Conservation (phyloP, 1,140 invertebrate genomes). For the Ceratitis capitata region DNA sequence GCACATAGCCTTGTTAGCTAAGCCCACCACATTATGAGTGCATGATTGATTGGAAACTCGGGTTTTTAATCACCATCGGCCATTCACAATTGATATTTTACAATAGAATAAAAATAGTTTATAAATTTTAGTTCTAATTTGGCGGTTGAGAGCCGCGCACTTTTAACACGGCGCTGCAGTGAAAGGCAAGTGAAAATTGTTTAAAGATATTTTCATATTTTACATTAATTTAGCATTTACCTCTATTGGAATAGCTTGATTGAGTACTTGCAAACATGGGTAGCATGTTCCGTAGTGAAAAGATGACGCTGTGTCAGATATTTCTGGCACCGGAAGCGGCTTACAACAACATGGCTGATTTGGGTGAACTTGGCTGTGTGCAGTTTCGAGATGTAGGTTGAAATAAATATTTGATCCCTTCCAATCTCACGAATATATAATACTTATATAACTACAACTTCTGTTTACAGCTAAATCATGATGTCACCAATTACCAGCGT, state of each 20-base stretch:
- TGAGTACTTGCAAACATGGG: constrained; percentile 68
- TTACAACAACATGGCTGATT: constrained; percentile 85
- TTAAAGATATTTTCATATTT: too few relatives aligned
- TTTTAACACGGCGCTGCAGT: neutral
- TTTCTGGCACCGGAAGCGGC: constrained; percentile 91
- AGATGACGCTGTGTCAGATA: constrained; percentile 87
- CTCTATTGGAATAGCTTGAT: neutral
- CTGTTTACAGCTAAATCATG: constrained; percentile 93
- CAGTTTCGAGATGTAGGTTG: constrained; percentile 72
- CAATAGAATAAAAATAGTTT: neutral
- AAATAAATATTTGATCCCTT: neutral
- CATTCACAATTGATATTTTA: neutral
- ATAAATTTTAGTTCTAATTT: neutral
- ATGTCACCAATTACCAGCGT: constrained; percentile 93
- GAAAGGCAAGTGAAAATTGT: neutral
- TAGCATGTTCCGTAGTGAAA: constrained; percentile 85
- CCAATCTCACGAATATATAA: too few relatives aligned
- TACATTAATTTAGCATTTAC: too few relatives aligned
- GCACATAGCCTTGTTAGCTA: too few relatives aligned
- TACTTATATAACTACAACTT: constrained; percentile 69
- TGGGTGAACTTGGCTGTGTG: constrained; percentile 87
- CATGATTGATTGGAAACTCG: neutral
- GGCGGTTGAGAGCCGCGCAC: neutral
- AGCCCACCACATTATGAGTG: too few relatives aligned
- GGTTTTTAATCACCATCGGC: neutral